Conservation (phyloP, 2,888 invertebrate species). For the Saturnia japonica region DNA sequence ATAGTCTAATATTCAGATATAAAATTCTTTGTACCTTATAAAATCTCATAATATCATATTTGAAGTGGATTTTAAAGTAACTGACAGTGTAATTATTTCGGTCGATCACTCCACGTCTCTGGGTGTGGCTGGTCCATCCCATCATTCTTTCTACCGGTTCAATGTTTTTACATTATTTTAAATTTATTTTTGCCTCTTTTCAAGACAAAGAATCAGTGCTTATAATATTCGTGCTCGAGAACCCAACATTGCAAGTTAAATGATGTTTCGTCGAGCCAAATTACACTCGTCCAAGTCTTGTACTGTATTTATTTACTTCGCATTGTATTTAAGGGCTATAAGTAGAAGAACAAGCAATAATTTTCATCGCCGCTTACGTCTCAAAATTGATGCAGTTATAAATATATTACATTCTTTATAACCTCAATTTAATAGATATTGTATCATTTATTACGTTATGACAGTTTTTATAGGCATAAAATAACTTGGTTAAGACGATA, state of each 20-base stretch:
- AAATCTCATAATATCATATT: constrained; percentile 33
- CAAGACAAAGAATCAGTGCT: constrained; percentile 65
- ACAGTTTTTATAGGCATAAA: background rate
- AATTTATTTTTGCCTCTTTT: constrained; percentile 73
- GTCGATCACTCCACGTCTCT: constrained; percentile 60
- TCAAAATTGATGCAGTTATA: constrained; percentile 58
- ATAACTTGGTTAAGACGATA: background rate
- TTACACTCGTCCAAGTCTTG: constrained; percentile 70
- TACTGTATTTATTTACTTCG: constrained; percentile 77
- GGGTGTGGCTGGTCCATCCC: constrained; percentile 69
- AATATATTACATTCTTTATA: constrained; percentile 56
- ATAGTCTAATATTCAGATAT: background rate
- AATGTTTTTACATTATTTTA: constrained; percentile 74
- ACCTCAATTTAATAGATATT: constrained; percentile 40
- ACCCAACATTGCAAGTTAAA: constrained; percentile 66
- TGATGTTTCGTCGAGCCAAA: constrained; percentile 76
- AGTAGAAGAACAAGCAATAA: constrained; percentile 70
- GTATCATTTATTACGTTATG: constrained; percentile 37
- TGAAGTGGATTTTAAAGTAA: constrained; percentile 56
- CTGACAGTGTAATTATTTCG: constrained; percentile 74
- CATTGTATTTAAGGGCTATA: constrained; percentile 80
- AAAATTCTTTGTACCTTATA: constrained; percentile 14
- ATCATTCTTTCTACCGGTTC: constrained; percentile 70
- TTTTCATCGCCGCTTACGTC: constrained; percentile 64
- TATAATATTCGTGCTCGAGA: constrained; percentile 68